Evolutionary conservation across 2,888 invertebrate genomes (phyloP).

Genomic region (Pharmacophagus antenor): DNA sequence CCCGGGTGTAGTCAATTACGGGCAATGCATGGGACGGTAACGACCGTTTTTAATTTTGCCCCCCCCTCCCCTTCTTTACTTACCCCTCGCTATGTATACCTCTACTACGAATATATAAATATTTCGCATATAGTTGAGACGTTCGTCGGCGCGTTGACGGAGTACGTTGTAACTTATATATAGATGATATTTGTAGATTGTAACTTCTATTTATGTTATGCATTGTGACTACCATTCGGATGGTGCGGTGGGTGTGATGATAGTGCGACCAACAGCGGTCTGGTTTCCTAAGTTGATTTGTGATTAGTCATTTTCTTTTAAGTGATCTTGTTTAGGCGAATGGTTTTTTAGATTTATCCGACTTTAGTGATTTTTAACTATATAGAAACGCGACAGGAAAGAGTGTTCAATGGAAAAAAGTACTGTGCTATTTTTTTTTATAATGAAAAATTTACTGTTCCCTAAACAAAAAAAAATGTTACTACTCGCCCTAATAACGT

Average conservation of each 20-base stretch:
- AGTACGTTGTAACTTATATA: constrained; percentile 24
- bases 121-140: constrained; percentile 5
- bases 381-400: constrained; percentile 1
- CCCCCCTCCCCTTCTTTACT: too few species aligned
- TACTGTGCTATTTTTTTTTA: neutral
- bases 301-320: constrained; percentile 27
- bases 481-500: too few species aligned
- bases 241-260: constrained; percentile 3
- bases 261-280: constrained; percentile 4
- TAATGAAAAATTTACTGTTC: neutral
- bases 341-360: constrained; percentile 12
- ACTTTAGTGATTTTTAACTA: constrained; percentile 8
- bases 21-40: constrained; percentile 33
- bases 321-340: constrained; percentile 15
- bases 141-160: neutral
- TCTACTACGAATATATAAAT: constrained; percentile 8
- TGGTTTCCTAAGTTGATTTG: constrained; percentile 27
- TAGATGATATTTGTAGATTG: constrained; percentile 27
- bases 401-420: neutral
- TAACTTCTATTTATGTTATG: constrained; percentile 28
- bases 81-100: too few species aligned
- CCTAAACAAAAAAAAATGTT: too few species aligned
- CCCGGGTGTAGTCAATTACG: constrained; percentile 36
- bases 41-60: constrained; percentile 35
- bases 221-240: constrained; percentile 15